Percentiles rank a stretch among this genome's conserved stretches.
Conservation (phyloP, 2,113 vertebrate genomes). For the Stictonetta naevosa region DNA sequence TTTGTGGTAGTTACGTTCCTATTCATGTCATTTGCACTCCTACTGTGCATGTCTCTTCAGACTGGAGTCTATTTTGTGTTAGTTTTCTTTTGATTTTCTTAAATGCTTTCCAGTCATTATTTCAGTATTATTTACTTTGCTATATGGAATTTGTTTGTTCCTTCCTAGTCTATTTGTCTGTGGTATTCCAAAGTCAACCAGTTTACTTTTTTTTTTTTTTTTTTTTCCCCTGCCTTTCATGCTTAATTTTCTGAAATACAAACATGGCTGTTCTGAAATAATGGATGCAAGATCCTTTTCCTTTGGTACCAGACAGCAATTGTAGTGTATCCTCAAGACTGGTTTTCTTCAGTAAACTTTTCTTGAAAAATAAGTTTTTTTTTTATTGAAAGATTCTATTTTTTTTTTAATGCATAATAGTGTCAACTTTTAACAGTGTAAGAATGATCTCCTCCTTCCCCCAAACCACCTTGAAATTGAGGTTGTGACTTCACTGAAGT, state of each 20-base stretch:
- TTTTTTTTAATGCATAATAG: background rate
- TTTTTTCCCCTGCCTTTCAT: background rate
- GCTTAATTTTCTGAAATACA: slow-evolving; percentile 6
- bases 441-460: background rate
- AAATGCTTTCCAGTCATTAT: background rate
- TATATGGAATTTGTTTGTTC: background rate
- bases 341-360: background rate
- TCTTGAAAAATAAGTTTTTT: background rate
- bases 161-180: slow-evolving; percentile 1
- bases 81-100: background rate
- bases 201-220: background rate
- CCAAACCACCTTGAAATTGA: background rate
- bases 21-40: background rate
- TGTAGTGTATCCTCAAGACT: background rate
- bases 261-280: background rate
- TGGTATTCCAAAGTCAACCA: background rate
- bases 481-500: background rate
- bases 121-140: background rate
- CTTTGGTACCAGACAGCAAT: background rate
- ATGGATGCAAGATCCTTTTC: background rate
- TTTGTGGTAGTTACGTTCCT: background rate
- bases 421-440: background rate
- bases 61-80: background rate
- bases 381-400: background rate
- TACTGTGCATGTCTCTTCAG: background rate